Conservation (phyloP, 2,888 invertebrate species). For the Epinotia ramella region DNA sequence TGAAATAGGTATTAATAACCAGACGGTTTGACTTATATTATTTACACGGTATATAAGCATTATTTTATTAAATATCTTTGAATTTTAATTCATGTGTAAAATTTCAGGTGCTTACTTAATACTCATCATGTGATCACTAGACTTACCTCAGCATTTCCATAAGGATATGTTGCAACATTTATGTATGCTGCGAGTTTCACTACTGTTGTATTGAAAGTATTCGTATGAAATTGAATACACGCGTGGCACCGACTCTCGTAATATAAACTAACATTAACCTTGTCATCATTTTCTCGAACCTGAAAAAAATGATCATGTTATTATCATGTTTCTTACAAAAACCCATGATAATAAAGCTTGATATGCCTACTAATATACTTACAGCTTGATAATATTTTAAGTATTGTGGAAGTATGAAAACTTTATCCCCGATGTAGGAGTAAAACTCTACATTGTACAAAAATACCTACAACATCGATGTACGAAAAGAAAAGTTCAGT, state of each 20-base stretch:
- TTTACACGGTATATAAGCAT: too few species aligned
- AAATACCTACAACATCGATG: too few species aligned
- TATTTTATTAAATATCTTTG: too few species aligned
- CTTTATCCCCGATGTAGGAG: too few species aligned
- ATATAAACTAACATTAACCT: conserved; percentile 51
- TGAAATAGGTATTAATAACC: too few species aligned
- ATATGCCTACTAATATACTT: background rate
- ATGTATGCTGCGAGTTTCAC: conserved; percentile 81
- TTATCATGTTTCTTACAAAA: background rate
- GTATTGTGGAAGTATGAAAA: too few species aligned
- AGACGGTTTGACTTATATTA: too few species aligned
- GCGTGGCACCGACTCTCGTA: conserved; percentile 58
- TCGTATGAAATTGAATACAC: conserved; percentile 53
- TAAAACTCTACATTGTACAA: too few species aligned
- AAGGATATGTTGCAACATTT: conserved; percentile 88
- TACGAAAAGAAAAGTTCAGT: too few species aligned
- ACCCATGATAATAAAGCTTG: background rate
- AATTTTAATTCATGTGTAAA: too few species aligned
- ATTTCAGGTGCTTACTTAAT: background rate
- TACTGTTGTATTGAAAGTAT: background rate
- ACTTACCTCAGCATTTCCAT: conserved; percentile 91
- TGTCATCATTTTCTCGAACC: background rate
- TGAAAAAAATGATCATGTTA: conserved; percentile 9
- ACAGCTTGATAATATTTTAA: too few species aligned
- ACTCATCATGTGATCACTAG: background rate